These are phyloP conservation scores for Panthera tigris DNA, from an alignment of 2,113 vertebrate species.

Conservation along the genomic window DNA sequence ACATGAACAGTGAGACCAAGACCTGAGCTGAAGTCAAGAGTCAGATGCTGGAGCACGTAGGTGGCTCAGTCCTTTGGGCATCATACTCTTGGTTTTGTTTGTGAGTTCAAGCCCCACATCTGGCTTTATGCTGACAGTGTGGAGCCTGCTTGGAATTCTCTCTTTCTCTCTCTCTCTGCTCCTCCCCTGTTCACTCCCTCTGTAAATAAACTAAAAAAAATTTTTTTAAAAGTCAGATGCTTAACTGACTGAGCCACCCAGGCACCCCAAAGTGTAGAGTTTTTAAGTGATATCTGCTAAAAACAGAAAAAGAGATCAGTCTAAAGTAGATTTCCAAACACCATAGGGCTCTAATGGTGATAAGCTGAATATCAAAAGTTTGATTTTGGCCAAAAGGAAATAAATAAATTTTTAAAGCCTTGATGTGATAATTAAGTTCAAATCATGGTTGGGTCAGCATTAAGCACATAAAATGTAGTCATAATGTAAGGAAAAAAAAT, in stretches of 20 bases:
- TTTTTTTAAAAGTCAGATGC: no score
- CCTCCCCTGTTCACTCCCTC: no score
- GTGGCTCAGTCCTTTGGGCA: no score
- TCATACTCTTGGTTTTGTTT: neutral
- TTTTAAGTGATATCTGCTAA: neutral
- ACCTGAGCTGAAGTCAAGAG: no score
- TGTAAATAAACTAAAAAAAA: no score
- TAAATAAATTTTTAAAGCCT: neutral
- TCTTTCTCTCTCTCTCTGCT: no score
- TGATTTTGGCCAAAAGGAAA: slow-evolving; percentile 26
- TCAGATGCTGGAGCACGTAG: no score
- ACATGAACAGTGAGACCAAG: no score
- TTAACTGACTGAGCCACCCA: no score
- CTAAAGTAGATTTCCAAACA: neutral
- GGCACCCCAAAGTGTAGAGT: neutral
- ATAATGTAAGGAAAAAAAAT: neutral
- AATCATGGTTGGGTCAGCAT: neutral
- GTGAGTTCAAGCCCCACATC: neutral
- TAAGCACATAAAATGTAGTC: neutral
- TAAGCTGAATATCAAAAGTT: neutral
- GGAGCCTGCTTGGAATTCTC: no score
- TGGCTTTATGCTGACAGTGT: no score
- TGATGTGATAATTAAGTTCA: neutral
- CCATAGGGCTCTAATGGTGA: neutral
- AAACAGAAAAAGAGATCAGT: neutral